Percentiles rank a stretch among this genome's conserved stretches.
Conservation (phyloP, 2,888 invertebrate species). For the Drosophila algonquin region DNA sequence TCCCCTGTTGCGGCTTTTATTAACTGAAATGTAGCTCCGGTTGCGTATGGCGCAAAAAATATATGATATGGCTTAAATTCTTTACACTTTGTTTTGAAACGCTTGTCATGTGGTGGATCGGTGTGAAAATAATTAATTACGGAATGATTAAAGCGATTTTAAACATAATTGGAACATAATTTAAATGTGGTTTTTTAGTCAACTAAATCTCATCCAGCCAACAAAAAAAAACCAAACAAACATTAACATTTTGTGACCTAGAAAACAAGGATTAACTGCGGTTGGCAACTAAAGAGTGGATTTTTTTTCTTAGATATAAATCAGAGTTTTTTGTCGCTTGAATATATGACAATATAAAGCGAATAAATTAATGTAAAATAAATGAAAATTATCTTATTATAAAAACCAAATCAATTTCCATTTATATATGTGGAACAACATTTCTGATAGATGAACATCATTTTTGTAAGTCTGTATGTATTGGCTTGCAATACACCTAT, state of each 20-base stretch:
- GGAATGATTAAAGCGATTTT: neutral
- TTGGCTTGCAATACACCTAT: constrained; percentile 32
- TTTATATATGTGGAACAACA: neutral
- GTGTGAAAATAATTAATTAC: neutral
- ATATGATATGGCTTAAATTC: constrained; percentile 50
- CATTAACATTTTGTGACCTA: neutral
- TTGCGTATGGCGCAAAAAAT: constrained; percentile 16
- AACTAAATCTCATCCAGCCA: neutral
- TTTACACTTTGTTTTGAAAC: constrained; percentile 20
- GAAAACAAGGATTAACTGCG: no score
- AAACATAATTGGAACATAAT: neutral
- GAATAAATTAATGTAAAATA: neutral
- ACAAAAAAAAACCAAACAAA: neutral
- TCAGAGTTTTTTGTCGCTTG: no score
- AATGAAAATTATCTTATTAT: neutral
- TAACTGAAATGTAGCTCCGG: constrained; percentile 19
- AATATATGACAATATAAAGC: no score
- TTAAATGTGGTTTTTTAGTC: constrained; percentile 19
- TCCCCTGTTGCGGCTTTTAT: constrained; percentile 21
- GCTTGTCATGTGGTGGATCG: neutral
- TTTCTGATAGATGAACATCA: constrained; percentile 27
- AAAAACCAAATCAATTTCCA: no score
- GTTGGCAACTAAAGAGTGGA: neutral
- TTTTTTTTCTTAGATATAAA: neutral
- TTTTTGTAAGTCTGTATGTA: constrained; percentile 24